Conservation (phyloP, 1,140 invertebrate species). For the Ooceraea biroi region DNA sequence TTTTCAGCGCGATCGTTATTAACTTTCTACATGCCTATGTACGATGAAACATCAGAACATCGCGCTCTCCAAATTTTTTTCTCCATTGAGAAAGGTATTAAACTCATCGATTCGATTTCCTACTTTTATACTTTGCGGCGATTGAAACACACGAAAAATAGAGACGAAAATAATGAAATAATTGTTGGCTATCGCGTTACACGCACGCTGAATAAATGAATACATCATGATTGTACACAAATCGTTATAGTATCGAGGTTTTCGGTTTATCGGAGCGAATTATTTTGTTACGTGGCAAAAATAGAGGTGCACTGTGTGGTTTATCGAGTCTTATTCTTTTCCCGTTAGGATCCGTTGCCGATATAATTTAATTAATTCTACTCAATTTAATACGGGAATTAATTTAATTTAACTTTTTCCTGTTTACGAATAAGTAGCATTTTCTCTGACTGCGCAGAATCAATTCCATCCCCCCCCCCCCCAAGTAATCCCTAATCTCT, state of each 20-base stretch:
- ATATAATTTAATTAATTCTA: neutral
- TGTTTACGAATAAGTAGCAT: neutral
- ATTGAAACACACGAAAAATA: conserved; percentile 39
- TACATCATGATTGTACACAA: conserved; percentile 1
- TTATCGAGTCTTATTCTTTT: neutral
- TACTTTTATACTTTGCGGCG: conserved; percentile 38
- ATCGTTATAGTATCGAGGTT: conserved; percentile 8
- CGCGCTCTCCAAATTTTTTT: conserved; percentile 5
- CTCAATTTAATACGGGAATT: neutral
- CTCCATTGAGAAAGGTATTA: conserved; percentile 27
- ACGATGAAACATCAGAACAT: neutral
- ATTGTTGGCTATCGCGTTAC: neutral
- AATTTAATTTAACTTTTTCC: neutral
- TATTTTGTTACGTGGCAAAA: neutral
- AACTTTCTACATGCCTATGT: conserved; percentile 29
- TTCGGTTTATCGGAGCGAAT: neutral
- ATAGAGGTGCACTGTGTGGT: neutral
- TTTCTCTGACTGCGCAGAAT: too few relatives aligned
- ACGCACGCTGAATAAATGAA: neutral
- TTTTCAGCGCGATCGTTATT: conserved; percentile 68
- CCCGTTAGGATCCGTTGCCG: neutral
- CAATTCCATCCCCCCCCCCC: too few relatives aligned
- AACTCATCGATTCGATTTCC: conserved; percentile 42
- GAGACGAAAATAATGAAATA: conserved; percentile 48
- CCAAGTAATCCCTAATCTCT: too few relatives aligned